These are phyloP conservation scores for Cynoglossus semilaevis DNA, from an alignment of 2,113 vertebrate genomes.

Conservation along the genomic window DNA sequence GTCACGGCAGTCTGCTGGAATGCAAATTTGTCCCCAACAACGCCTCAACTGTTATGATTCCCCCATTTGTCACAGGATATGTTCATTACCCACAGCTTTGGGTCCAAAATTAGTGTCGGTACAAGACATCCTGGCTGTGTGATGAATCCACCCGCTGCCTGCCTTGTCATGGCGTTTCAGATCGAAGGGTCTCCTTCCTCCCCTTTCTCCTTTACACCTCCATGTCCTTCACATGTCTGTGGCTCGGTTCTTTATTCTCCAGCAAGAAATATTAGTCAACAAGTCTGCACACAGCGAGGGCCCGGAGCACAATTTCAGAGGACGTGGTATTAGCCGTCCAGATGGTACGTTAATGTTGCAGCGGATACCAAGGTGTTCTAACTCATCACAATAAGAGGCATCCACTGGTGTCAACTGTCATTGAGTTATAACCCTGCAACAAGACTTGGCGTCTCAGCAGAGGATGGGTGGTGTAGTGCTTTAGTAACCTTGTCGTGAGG, in stretches of 20 bases:
- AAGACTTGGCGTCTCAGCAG: conserved; percentile 42
- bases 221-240: conserved; percentile 69
- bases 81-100: conserved; percentile 78
- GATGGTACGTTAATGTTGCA: conserved; percentile 77
- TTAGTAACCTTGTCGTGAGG: conserved; percentile 67
- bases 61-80: conserved; percentile 76
- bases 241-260: conserved; percentile 62
- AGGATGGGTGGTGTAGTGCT: conserved; percentile 46
- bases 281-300: conserved; percentile 55
- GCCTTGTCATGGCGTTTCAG: conserved; percentile 58
- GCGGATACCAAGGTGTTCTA: conserved; percentile 76
- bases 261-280: conserved; percentile 74
- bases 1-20: conserved; percentile 71
- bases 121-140: conserved; percentile 74
- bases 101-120: conserved; percentile 77
- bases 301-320: conserved; percentile 64
- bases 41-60: conserved; percentile 62
- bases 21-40: conserved; percentile 73
- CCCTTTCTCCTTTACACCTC: conserved; percentile 42
- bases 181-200: conserved; percentile 48
- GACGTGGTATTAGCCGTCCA: conserved; percentile 74
- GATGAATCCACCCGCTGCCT: conserved; percentile 70
- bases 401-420: conserved; percentile 59
- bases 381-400: conserved; percentile 78
- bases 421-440: conserved; percentile 69